Base-by-base conservation (phyloP, 2,113 vertebrate genomes). In the Hyla sarda region DNA sequence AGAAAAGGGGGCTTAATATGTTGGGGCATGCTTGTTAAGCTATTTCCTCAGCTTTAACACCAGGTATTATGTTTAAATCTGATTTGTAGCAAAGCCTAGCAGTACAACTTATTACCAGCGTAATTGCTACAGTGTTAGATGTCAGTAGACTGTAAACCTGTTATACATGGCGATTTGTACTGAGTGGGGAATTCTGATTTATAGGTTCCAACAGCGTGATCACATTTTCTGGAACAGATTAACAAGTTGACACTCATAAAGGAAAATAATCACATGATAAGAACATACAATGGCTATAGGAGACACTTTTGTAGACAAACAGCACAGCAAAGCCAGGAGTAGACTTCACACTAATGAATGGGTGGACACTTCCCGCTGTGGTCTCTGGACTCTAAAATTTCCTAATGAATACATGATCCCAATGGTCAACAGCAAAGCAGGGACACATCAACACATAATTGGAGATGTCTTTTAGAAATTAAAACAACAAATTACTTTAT, bases 401-500 rank as follows among this genome's bases (percentile, higher is more conserved):
- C 47, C 48, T 85, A 85, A 79, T 71, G 75, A 79, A 54, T 54
- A 14, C 28, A 30, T 11, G 54, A 54, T 78, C 75, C 62, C 75
- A 41, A 28, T 79, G 60, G 75, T 23, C 75, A 8, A 37, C 52
- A 45, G 25, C 75, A 79, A 56, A 79, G 47, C 75, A 19, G 30
- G 32, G 48, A 54, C 45, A 72, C 45, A 58, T 84, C 83, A 84
- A 62, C 83, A 34, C 7, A 48, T 14, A 85, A n/a, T 69, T 69
- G 73, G 65, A 58, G 7, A 45, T 78, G 74, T 67, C 73, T 85
- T 85, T 50, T 45, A 81, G 76, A 65, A 86, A 86, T 86, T 86
- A 86, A 58, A 86, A 73, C 76, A 77, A 85, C 83, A 72, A 86
- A 81, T 86, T 86, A 81, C 62, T 34, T 58, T 86, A 86, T 86